Evolutionary conservation across 2,888 invertebrate species (phyloP).

Genomic region (Caenorhabditis angaria): DNA sequence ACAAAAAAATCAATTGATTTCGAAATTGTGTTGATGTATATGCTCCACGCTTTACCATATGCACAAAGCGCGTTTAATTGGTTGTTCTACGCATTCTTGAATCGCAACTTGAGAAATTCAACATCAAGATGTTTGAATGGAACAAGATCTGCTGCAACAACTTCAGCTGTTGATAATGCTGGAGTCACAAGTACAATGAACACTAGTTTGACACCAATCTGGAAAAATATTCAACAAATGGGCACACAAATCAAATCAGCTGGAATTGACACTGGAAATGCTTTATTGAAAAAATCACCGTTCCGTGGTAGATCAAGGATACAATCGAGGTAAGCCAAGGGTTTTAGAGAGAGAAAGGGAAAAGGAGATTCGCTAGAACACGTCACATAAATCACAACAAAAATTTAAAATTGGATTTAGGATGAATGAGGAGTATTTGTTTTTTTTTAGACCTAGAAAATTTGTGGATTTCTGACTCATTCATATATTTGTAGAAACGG

Average conservation of each 20-base stretch:
- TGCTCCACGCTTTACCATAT: constrained; percentile 68
- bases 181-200: constrained; percentile 39
- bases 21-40: constrained; percentile 52
- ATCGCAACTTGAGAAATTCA: constrained; percentile 54
- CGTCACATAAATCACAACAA: too few relatives aligned
- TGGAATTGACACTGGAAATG: constrained; percentile 60
- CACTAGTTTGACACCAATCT: constrained; percentile 54
- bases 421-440: too few relatives aligned
- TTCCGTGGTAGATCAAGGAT: constrained; percentile 59
- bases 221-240: constrained; percentile 66
- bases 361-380: too few relatives aligned
- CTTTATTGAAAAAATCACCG: constrained; percentile 61
- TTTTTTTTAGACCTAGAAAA: too few relatives aligned
- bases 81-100: constrained; percentile 71
- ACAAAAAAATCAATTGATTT: constrained; percentile 9
- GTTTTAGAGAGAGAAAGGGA: too few relatives aligned
- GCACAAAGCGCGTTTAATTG: constrained; percentile 70
- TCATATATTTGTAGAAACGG: too few relatives aligned
- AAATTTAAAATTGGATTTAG: too few relatives aligned
- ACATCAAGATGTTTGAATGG: constrained; percentile 40
- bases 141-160: constrained; percentile 48
- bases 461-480: too few relatives aligned
- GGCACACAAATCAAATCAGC: constrained; percentile 64
- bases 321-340: constrained; percentile 56
- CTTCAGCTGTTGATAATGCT: constrained; percentile 50